Evolutionary conservation across 2,888 invertebrate species (phyloP).

Genomic region (Nomada flava): DNA sequence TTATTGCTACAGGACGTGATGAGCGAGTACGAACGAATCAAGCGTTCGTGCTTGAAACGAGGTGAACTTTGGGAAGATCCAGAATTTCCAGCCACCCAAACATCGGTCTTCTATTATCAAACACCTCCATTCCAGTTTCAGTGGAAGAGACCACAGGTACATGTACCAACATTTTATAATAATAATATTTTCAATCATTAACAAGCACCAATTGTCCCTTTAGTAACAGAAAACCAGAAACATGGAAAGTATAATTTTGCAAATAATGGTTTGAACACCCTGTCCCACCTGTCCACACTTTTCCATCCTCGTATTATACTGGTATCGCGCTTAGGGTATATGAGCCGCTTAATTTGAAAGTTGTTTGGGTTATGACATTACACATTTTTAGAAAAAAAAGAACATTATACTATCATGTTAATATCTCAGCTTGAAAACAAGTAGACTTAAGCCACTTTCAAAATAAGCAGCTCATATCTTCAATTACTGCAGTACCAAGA

Average conservation of each 20-base stretch:
- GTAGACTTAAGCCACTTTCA: too few relatives aligned
- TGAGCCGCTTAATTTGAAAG: too few relatives aligned
- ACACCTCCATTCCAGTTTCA: constrained; percentile 97
- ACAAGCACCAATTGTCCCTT: not conserved
- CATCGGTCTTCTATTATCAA: constrained; percentile 96
- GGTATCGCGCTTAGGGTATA: too few relatives aligned
- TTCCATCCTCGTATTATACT: constrained; percentile 50
- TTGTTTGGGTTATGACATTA: too few relatives aligned
- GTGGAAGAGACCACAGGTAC: constrained; percentile 95
- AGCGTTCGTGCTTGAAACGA: constrained; percentile 91
- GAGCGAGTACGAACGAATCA: constrained; percentile 94
- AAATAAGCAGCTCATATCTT: too few relatives aligned
- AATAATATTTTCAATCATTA: too few relatives aligned
- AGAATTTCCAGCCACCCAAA: constrained; percentile 94
- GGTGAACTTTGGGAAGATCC: constrained; percentile 95
- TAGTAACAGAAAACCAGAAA: constrained; percentile 60
- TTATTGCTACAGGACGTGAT: constrained; percentile 85
- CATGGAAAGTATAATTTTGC: constrained; percentile 67
- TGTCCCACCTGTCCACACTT: constrained; percentile 70
- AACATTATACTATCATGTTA: too few relatives aligned
- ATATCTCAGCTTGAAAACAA: too few relatives aligned
- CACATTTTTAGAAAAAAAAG: too few relatives aligned
- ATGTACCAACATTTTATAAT: not conserved
- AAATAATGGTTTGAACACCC: constrained; percentile 41
- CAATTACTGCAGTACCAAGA: too few relatives aligned